phyloP scores from a whole-genome alignment of 2,113 vertebrate species.

The Anhinga rufa region DNA sequence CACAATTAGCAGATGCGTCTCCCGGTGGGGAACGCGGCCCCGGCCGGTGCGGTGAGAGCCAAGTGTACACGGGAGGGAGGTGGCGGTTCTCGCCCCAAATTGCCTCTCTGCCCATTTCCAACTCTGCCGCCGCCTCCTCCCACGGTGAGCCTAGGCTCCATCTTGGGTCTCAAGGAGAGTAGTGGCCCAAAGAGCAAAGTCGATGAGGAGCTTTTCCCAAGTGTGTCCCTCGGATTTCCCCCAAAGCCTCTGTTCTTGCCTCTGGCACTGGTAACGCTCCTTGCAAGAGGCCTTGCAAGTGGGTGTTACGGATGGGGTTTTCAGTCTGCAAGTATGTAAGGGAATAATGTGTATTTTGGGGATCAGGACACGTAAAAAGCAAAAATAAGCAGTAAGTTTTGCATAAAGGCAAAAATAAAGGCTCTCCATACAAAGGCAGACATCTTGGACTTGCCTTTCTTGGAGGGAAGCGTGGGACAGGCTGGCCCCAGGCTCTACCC shows the following conservation, averaged over 20 bases:
- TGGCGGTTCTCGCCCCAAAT: fast-evolving
- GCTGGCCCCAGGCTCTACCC: neutral
- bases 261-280: fast-evolving
- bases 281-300: fast-evolving
- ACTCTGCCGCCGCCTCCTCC: neutral
- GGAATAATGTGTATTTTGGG: too few species aligned
- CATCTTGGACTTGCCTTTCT: fast-evolving
- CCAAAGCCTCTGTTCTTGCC: neutral
- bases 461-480: neutral
- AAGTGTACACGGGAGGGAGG: fast-evolving
- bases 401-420: neutral
- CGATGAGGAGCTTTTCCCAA: neutral
- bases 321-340: neutral
- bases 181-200: neutral
- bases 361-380: neutral
- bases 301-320: neutral
- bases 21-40: neutral
- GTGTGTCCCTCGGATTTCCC: neutral
- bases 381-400: neutral
- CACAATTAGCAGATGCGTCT: fast-evolving
- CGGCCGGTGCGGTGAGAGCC: neutral
- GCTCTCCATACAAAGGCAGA: fast-evolving
- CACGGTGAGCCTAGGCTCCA: neutral
- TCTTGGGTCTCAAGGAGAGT: neutral
- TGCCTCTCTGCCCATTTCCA: neutral